Evolutionary conservation across 2,113 vertebrate species (phyloP), one percentile per base, ranked within the genome.

Genomic region (Nothocercus nigrocapillus): DNA sequence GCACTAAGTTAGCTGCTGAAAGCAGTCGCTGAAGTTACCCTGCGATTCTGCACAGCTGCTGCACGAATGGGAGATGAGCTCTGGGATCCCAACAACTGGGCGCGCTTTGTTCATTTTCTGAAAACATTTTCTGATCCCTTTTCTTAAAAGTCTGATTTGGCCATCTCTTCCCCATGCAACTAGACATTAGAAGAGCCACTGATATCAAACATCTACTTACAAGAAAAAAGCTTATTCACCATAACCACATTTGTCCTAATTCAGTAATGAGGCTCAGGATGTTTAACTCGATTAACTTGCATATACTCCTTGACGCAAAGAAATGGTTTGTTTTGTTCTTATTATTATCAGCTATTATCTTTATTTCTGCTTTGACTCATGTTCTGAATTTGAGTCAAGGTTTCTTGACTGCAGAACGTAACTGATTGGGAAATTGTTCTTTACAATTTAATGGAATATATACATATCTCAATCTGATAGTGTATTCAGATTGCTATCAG

Each of bases 291-390:
- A 40, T 30, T 64, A 91, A 64, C 64, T 81, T 95, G 47, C 53
- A 56, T 21, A 74, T 67, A 67, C 49, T 84, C 24, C 67, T 95
- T 85, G 44, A 93, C 2, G 3, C 20, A 76, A 64, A 90, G 32
- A 91, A 93, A 75, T 78, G 72, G 73, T 42, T 84, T 92, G 49
- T 66, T 95, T 89, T 82, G 63, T 78, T 93, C 85, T 61, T 74
- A 72, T 19, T 94, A 94, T 68, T 87, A 80, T 38, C 70, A 92
- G 34, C 83, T 80, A 85, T 86, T 94, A 95, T 47, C 80, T 87
- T 94, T 82, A 89, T 77, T 91, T 94, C 85, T 91, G 85, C 66
- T 96, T 96, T 94, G 92, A 96, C 87, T 94, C 89, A 88, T 72
- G 87, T 40, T 83, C 80, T 90, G 62, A 93, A 92, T 85, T 18